Evolutionary conservation across 2,888 invertebrate genomes (phyloP).

Genomic region (Diabrotica balteata): DNA sequence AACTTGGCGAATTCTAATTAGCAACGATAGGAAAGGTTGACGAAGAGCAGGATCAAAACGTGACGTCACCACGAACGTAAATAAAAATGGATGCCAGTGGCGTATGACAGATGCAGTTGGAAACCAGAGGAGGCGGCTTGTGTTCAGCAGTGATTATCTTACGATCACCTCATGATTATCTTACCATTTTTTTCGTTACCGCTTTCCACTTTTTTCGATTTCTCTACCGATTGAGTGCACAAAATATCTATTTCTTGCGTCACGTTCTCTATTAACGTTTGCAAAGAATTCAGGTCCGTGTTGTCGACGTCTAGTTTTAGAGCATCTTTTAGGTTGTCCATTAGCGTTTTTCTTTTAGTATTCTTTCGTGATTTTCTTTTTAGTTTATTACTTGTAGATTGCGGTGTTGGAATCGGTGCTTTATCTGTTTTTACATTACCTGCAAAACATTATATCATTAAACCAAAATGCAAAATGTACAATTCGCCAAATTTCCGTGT

Average conservation of each 20-base stretch:
- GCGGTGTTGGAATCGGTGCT: too few relatives aligned
- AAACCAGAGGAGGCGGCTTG: too few relatives aligned
- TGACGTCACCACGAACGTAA: too few relatives aligned
- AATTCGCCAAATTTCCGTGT: too few relatives aligned
- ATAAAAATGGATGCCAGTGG: too few relatives aligned
- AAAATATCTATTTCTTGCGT: constrained; percentile 18
- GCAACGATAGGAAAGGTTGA: too few relatives aligned
- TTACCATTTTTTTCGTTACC: not conserved
- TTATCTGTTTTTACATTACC: too few relatives aligned
- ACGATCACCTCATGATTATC: not conserved
- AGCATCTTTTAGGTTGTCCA: constrained; percentile 1
- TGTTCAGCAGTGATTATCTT: too few relatives aligned
- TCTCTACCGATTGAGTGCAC: constrained; percentile 2
- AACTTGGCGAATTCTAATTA: too few relatives aligned
- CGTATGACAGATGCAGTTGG: too few relatives aligned
- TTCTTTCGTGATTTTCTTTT: not conserved
- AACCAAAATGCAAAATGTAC: not conserved
- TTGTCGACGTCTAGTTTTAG: constrained; percentile 7
- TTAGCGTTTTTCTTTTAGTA: not conserved
- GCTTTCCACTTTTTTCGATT: constrained; percentile 1
- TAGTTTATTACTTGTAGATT: not conserved
- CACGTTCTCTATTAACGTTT: constrained; percentile 14
- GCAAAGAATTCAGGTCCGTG: constrained; percentile 12
- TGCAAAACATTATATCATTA: not conserved
- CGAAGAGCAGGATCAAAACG: too few relatives aligned